These are phyloP conservation scores for Teleiodes luculella DNA, from an alignment of 2,888 invertebrate species.

Conservation along the genomic window DNA sequence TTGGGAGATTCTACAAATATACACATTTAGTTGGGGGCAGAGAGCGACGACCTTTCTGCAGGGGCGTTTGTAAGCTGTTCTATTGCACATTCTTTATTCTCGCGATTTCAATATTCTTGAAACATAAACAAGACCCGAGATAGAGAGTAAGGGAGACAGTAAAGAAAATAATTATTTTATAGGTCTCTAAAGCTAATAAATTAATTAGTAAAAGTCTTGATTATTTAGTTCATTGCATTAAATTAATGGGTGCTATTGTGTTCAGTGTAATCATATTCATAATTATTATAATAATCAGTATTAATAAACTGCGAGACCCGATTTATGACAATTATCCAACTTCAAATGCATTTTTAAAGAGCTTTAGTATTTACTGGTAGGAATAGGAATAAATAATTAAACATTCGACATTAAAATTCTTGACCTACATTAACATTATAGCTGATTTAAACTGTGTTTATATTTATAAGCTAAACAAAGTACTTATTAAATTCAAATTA, in stretches of 20 bases:
- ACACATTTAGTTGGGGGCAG: constrained; percentile 30
- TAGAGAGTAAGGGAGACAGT: neutral
- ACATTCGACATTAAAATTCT: constrained; percentile 2
- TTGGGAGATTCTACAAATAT: constrained; percentile 39
- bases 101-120: neutral
- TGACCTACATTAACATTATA: constrained; percentile 8
- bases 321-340: too few species aligned
- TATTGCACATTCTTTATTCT: constrained; percentile 17
- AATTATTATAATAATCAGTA: too few species aligned
- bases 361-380: too few species aligned
- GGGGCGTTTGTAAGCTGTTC: constrained; percentile 12
- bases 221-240: too few species aligned
- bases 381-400: neutral
- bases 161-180: too few species aligned
- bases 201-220: too few species aligned
- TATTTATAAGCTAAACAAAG: constrained; percentile 1
- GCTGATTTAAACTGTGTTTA: neutral
- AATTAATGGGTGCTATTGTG: too few species aligned
- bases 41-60: constrained; percentile 7
- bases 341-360: too few species aligned
- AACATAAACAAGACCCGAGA: neutral
- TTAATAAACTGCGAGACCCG: too few species aligned
- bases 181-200: too few species aligned
- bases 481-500: neutral
- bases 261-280: too few species aligned